phyloP scores from a whole-genome alignment of 2,888 invertebrate genomes.

The Muschampia plurimacula region DNA sequence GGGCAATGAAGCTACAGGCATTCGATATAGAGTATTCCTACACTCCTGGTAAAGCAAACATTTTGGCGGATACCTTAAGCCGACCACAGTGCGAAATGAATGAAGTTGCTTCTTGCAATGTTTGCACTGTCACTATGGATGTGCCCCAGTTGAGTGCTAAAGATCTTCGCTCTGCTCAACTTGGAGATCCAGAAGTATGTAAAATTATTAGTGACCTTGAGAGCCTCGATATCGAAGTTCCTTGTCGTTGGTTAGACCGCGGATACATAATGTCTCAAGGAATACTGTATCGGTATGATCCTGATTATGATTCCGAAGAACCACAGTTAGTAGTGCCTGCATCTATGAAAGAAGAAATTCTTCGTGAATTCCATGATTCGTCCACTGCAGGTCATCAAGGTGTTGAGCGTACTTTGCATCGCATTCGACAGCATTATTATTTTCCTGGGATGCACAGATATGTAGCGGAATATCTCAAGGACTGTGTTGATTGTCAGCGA shows the following conservation, averaged over 20 bases:
- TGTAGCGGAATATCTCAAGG: conserved; percentile 16
- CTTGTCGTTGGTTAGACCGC: too few relatives aligned
- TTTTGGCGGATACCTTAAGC: conserved; percentile 2
- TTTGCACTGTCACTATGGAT: too few relatives aligned
- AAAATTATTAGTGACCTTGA: conserved; percentile 23
- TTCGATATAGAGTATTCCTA: conserved; percentile 54
- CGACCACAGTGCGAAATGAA: neutral
- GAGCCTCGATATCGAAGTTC: too few relatives aligned
- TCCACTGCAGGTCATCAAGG: conserved; percentile 10
- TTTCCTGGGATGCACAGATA: conserved; percentile 16
- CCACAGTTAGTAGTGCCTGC: too few relatives aligned
- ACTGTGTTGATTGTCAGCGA: conserved; percentile 23
- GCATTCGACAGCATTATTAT: conserved; percentile 5
- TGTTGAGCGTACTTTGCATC: conserved; percentile 2
- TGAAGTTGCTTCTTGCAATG: too few relatives aligned
- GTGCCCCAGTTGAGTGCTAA: too few relatives aligned
- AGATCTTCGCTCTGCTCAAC: too few relatives aligned
- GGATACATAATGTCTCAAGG: too few relatives aligned
- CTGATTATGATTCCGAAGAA: too few relatives aligned
- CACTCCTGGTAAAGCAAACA: conserved; percentile 22
- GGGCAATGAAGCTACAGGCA: conserved; percentile 60
- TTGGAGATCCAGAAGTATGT: conserved; percentile 40
- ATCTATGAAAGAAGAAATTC: too few relatives aligned
- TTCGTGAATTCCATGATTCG: conserved; percentile 43
- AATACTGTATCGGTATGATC: too few relatives aligned